Evolutionary conservation across 2,113 vertebrate species (phyloP).

Genomic region (Micronycteris hirsuta): DNA sequence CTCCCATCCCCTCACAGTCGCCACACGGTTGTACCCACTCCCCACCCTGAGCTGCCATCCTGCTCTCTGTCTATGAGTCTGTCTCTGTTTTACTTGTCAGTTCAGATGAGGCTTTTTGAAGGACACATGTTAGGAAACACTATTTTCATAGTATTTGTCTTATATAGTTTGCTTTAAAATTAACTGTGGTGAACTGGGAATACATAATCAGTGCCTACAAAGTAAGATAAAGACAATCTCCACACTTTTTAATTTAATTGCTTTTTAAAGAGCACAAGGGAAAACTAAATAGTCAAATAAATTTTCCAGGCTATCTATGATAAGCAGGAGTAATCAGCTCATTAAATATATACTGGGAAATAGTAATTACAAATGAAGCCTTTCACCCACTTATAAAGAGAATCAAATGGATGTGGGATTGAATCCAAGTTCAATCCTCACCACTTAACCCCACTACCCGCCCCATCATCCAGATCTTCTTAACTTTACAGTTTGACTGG

Average conservation of each 20-base stretch:
- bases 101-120: background rate
- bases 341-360: constrained; percentile 54
- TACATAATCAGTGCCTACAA: constrained; percentile 62
- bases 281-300: constrained; percentile 66
- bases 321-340: constrained; percentile 59
- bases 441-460: background rate
- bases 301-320: constrained; percentile 50
- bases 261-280: constrained; percentile 64
- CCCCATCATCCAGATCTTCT: background rate
- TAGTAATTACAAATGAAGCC: constrained; percentile 12
- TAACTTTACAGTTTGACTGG: background rate
- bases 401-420: background rate
- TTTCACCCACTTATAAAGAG: background rate
- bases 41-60: too few species aligned
- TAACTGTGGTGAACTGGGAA: constrained; percentile 57
- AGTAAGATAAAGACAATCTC: constrained; percentile 65
- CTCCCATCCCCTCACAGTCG: too few species aligned
- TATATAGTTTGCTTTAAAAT: constrained; percentile 48
- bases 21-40: too few species aligned
- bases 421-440: background rate
- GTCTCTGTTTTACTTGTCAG: too few species aligned
- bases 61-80: too few species aligned
- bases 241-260: constrained; percentile 72
- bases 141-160: background rate
- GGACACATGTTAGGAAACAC: background rate